Evolutionary conservation across 2,113 vertebrate genomes (phyloP).

Genomic region (Nerophis ophidion): DNA sequence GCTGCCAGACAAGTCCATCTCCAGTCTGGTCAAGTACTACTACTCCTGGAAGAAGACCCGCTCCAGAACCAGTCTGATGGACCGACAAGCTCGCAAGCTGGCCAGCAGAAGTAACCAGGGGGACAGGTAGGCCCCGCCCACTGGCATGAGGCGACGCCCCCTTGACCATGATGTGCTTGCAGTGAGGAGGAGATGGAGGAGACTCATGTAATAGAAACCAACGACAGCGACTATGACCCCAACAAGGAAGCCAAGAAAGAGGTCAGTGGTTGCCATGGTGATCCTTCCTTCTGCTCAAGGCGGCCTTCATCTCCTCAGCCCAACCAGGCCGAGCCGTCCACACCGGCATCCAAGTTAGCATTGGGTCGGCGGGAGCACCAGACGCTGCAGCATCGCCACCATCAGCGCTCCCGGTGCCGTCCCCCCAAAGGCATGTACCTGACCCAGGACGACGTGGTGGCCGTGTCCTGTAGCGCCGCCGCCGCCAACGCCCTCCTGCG

Average conservation of each 20-base stretch:
- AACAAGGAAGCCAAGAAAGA: slow-evolving; percentile 97
- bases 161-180: slow-evolving; percentile 5
- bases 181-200: slow-evolving; percentile 95
- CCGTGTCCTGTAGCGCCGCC: slow-evolving; percentile 89
- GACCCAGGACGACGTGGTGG: slow-evolving; percentile 93
- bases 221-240: slow-evolving; percentile 96
- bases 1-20: slow-evolving; percentile 98
- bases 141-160: neutral
- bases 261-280: slow-evolving; percentile 61
- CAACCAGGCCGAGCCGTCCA: slow-evolving; percentile 76
- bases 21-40: slow-evolving; percentile 97
- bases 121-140: slow-evolving; percentile 64
- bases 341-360: slow-evolving; percentile 83
- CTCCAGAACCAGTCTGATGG: slow-evolving; percentile 96
- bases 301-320: slow-evolving; percentile 22
- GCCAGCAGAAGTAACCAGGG: slow-evolving; percentile 88
- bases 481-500: slow-evolving; percentile 92
- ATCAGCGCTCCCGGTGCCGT: slow-evolving; percentile 91
- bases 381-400: slow-evolving; percentile 92
- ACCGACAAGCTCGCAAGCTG: slow-evolving; percentile 92
- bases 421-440: slow-evolving; percentile 98
- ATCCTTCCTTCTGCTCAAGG: neutral
- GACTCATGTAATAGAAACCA: slow-evolving; percentile 83
- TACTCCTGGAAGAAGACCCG: slow-evolving; percentile 99
- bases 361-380: slow-evolving; percentile 91